These are phyloP conservation scores for Cossypha niveicapilla DNA, from an alignment of 2,797 vertebrate species.

Conservation along the genomic window DNA sequence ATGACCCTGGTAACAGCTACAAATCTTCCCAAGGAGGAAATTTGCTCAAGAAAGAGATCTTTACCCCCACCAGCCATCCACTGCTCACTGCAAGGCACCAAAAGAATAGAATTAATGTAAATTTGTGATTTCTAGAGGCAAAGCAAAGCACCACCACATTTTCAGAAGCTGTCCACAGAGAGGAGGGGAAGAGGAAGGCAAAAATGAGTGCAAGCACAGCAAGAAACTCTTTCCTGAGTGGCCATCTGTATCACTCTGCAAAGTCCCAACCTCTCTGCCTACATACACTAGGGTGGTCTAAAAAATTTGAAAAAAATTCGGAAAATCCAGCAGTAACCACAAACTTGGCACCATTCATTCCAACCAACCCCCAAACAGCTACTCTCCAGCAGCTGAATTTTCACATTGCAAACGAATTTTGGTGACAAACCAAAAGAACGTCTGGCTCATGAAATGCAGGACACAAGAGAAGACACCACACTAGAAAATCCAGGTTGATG, in stretches of 20 bases:
- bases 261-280: neutral
- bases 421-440: neutral
- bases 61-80: neutral
- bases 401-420: neutral
- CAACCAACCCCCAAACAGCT: neutral
- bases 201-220: neutral
- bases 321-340: neutral
- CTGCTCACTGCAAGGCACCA: neutral
- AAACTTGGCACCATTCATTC: neutral
- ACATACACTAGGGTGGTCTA: neutral
- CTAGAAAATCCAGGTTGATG: neutral
- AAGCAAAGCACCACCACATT: neutral
- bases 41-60: neutral
- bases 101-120: neutral
- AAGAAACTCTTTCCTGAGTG: neutral
- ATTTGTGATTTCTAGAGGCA: neutral
- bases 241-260: rapidly evolving
- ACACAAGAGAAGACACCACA: neutral
- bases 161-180: neutral
- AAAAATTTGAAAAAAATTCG: neutral
- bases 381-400: neutral
- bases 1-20: neutral
- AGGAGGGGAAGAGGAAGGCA: neutral
- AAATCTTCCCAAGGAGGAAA: neutral
- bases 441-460: rapidly evolving